These are phyloP conservation scores for Microhierax caerulescens DNA, from an alignment of 2,797 vertebrate genomes.

Conservation along the genomic window DNA sequence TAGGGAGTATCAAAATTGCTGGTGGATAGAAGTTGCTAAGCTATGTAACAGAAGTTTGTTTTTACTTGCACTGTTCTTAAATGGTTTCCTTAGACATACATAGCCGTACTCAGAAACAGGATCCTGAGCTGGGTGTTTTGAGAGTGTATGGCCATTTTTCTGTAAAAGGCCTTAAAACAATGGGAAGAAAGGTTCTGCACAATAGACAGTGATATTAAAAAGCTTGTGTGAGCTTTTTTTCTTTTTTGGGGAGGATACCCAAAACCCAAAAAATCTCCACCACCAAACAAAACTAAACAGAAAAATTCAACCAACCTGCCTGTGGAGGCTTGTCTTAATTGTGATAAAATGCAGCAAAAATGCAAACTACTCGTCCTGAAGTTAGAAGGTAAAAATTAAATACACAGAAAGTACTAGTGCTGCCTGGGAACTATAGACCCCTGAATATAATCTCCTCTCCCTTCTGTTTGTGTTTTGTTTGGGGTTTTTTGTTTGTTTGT, in stretches of 20 bases:
- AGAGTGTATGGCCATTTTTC: not conserved
- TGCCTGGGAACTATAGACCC: not conserved
- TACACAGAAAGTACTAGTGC: not conserved
- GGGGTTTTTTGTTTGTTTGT: too few species aligned
- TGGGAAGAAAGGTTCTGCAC: not conserved
- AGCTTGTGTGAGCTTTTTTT: not conserved
- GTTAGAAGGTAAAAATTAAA: not conserved
- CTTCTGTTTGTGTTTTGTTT: accelerated
- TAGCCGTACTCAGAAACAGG: not conserved
- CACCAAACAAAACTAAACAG: not conserved
- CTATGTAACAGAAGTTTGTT: not conserved
- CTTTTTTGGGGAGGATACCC: not conserved
- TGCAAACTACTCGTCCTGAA: not conserved
- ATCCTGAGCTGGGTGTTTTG: not conserved
- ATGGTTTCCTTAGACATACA: not conserved
- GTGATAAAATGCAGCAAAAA: not conserved
- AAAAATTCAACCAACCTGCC: not conserved
- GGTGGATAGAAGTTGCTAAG: not conserved
- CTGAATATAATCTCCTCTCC: not conserved
- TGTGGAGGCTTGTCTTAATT: not conserved
- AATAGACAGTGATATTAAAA: not conserved
- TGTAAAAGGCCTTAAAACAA: not conserved
- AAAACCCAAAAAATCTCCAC: not conserved
- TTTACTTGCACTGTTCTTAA: not conserved
- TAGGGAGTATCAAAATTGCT: not conserved